These are phyloP conservation scores for Ambastaia sidthimunki DNA, from an alignment of 2,797 vertebrate species.

Conservation along the genomic window DNA sequence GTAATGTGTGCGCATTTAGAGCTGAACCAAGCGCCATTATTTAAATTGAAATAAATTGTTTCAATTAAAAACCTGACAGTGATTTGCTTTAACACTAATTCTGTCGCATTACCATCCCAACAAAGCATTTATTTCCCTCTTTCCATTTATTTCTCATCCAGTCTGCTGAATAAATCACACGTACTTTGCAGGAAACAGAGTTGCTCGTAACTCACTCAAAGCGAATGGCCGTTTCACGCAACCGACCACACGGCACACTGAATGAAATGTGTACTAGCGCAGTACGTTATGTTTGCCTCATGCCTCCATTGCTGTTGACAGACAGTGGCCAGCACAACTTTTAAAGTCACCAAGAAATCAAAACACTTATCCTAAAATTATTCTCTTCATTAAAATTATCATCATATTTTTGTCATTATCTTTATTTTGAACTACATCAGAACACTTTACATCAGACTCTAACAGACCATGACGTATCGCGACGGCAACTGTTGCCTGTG, in stretches of 20 bases:
- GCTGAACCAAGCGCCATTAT: background rate
- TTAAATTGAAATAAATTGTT: constrained; percentile 20
- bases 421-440: no score
- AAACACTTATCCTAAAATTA: no score
- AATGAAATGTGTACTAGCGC: background rate
- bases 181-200: constrained; percentile 23
- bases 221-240: background rate
- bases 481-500: constrained; percentile 79
- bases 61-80: constrained; percentile 34
- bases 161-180: constrained; percentile 30
- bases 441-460: background rate
- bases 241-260: background rate
- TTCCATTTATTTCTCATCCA: constrained; percentile 25
- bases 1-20: background rate
- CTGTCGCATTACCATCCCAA: constrained; percentile 37
- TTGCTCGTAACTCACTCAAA: constrained; percentile 35
- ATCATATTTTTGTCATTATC: no score
- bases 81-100: constrained; percentile 28
- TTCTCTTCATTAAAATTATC: no score
- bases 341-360: background rate
- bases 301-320: constrained; percentile 10
- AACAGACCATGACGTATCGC: constrained; percentile 71
- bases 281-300: constrained; percentile 20
- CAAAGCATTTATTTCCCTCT: constrained; percentile 36
- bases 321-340: background rate